A percentile compares a stretch with the other conserved stretches of the same genome.
These are phyloP conservation scores for Sylvia atricapilla DNA, from an alignment of 2,113 vertebrate species.

Conservation along the genomic window DNA sequence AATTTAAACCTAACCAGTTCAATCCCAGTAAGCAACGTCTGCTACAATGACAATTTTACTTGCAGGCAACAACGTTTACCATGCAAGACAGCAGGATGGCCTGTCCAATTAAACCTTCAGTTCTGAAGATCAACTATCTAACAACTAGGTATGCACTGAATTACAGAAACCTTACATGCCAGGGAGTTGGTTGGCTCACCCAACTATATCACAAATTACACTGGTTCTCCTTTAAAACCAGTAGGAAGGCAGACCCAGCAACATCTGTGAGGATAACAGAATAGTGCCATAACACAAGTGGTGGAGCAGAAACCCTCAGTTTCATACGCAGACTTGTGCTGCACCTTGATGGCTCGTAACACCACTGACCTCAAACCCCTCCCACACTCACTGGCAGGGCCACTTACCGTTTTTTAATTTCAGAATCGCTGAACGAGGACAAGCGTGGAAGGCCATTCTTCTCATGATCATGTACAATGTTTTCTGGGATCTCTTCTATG, in stretches of 20 bases:
- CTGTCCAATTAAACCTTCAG: neutral
- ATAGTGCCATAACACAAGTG: neutral
- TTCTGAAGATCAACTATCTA: neutral
- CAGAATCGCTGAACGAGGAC: conserved; percentile 83
- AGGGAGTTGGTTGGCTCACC: neutral
- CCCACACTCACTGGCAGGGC: neutral
- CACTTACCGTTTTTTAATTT: conserved; percentile 84
- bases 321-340: neutral
- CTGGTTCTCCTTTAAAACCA: neutral
- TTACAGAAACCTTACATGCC: neutral
- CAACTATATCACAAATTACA: neutral
- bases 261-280: neutral
- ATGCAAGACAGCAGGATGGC: neutral
- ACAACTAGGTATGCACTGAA: neutral
- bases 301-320: neutral
- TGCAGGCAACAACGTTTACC: neutral
- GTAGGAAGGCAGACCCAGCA: neutral
- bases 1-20: neutral
- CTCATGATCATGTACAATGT: conserved; percentile 92
- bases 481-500: conserved; percentile 93
- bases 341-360: neutral
- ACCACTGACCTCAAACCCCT: neutral
- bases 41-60: neutral
- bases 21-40: neutral
- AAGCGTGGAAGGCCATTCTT: conserved; percentile 94